Percentiles rank a stretch among this genome's conserved stretches.
Evolutionary conservation across 2,113 vertebrate genomes (phyloP).

Genomic region (Cynoglossus semilaevis): DNA sequence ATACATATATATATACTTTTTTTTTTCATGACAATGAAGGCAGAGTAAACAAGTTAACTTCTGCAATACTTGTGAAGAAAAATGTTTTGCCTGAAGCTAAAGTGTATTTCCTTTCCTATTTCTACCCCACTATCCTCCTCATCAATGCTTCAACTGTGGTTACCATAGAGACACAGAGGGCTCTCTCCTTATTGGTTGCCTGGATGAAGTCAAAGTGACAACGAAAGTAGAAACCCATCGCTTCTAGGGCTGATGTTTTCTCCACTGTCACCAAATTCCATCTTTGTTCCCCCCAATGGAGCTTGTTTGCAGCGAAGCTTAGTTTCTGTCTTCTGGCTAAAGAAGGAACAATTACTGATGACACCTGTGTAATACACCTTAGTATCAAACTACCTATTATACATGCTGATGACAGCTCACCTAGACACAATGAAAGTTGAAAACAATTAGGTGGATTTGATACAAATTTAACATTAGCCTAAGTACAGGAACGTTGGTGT

Average conservation of each 20-base stretch:
- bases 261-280: constrained; percentile 46
- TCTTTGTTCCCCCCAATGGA: constrained; percentile 16
- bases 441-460: constrained; percentile 6
- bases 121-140: constrained; percentile 50
- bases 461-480: neutral
- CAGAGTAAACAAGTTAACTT: constrained; percentile 23
- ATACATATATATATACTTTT: no score
- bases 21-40: neutral
- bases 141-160: constrained; percentile 60
- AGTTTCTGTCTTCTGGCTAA: constrained; percentile 4
- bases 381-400: constrained; percentile 7
- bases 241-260: constrained; percentile 49
- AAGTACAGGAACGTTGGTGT: neutral
- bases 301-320: constrained; percentile 8
- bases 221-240: constrained; percentile 52
- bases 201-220: constrained; percentile 59
- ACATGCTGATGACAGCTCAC: constrained; percentile 2
- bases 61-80: constrained; percentile 29
- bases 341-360: neutral
- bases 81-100: constrained; percentile 39
- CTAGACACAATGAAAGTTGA: neutral
- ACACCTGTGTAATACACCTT: neutral
- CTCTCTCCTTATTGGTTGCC: constrained; percentile 55
- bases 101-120: constrained; percentile 49
- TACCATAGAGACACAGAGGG: constrained; percentile 65